phyloP scores from a whole-genome alignment of 2,797 vertebrate genomes.

The Schizopygopsis pylzovi region DNA sequence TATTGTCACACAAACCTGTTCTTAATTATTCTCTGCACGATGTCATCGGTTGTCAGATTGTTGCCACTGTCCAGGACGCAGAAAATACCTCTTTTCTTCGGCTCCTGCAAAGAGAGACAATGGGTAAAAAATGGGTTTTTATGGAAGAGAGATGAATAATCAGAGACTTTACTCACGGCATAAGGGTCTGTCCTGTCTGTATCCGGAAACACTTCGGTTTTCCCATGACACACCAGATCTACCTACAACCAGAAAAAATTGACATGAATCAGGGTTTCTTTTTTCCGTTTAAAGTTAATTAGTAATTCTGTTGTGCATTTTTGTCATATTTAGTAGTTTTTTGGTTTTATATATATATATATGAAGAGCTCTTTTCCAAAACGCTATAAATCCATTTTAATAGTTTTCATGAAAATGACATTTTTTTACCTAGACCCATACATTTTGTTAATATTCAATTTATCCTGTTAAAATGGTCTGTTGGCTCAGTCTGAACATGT shows the following conservation, averaged over 20 bases:
- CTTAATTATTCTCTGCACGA: conserved; percentile 95
- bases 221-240: conserved; percentile 92
- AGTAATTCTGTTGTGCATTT: neutral
- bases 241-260: conserved; percentile 76
- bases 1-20: conserved; percentile 82
- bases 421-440: too few species aligned
- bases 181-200: conserved; percentile 90
- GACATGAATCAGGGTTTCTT: neutral
- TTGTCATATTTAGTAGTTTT: neutral
- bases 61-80: conserved; percentile 84
- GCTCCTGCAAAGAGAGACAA: conserved; percentile 79
- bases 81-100: conserved; percentile 88
- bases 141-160: neutral
- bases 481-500: too few species aligned
- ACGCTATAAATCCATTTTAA: too few species aligned
- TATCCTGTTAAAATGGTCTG: too few species aligned
- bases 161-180: conserved; percentile 76
- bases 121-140: neutral
- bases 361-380: too few species aligned
- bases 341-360: too few species aligned
- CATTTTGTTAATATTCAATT: too few species aligned
- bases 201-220: conserved; percentile 92
- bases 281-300: too few species aligned
- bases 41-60: conserved; percentile 91
- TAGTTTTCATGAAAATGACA: too few species aligned